Evolutionary conservation across 2,888 invertebrate species (phyloP), one percentile per base, ranked within the genome.

Genomic region (Dicyrtoma fusca): DNA sequence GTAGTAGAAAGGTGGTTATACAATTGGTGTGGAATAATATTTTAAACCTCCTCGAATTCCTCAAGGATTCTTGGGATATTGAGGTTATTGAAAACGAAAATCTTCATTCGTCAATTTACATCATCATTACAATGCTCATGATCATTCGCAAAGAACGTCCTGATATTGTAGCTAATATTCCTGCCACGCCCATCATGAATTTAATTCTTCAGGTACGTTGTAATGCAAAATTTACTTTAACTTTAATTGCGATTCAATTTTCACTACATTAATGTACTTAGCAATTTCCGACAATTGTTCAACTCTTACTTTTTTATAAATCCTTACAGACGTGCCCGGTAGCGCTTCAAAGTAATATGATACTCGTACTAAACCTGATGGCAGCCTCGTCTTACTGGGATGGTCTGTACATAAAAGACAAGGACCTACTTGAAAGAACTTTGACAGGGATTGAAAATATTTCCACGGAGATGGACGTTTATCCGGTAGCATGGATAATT

Each of bases 391-490:
- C 69, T 1, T 17, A 44, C 21, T 69, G 59, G 23, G 47, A 72
- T 44, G 17, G 21, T 17, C 26, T 64, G 10, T 34, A 5, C 14
- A 42, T 65, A 11, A 19, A 53, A 47, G 25, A 47, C 0, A 21
- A 63, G n/a, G 14, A 6, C 19, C 14, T 63, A 10, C 10, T 64
- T 14, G n/a, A 59, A 5, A 59, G 17, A 34, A 63, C 44, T 44
- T 26, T 70, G 26, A 45, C 45, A 19, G 55, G 55, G 14, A 34
- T 74, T 17, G 45, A 68, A 2, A 13, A 17, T 19, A 45, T 79
- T 14, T 80, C 80, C 1, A 26, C 57, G 21, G 71, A 77, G 0
- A 77, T 80, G 77, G 78, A 81, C 63, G 55, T 81, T 11, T 79
- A 71, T 3, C 57, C 45, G 42, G 59, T 77, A n/a, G 72, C 70